Conservation (phyloP, 2,113 vertebrate species). For the Brachypteracias leptosomus region DNA sequence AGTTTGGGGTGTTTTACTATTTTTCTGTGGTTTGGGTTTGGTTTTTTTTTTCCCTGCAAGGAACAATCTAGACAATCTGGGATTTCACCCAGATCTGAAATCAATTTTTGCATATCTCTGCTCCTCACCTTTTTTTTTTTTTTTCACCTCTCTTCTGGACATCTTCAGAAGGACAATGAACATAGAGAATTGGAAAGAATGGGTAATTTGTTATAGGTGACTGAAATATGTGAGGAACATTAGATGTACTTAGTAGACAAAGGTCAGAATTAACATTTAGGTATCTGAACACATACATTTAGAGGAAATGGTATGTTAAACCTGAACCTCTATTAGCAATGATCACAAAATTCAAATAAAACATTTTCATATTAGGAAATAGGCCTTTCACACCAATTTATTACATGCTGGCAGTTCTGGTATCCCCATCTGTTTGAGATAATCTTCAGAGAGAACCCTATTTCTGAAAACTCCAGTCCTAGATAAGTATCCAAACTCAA, state of each 20-base stretch:
- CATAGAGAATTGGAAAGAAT: not conserved
- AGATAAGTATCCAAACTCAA: not conserved
- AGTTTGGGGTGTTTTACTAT: not conserved
- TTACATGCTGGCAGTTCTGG: not conserved
- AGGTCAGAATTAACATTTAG: constrained; percentile 66
- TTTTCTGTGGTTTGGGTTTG: not conserved
- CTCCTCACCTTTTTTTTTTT: not conserved
- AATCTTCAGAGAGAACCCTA: not conserved
- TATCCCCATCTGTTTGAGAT: not conserved
- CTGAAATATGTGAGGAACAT: constrained; percentile 41
- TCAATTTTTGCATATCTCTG: not conserved
- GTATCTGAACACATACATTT: constrained; percentile 42
- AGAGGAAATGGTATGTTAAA: constrained; percentile 50
- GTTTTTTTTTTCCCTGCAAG: not conserved
- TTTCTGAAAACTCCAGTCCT: not conserved
- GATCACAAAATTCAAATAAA: constrained; percentile 43
- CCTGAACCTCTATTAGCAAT: constrained; percentile 11
- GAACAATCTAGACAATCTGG: not conserved
- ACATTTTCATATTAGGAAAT: not conserved
- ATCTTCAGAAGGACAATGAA: not conserved
- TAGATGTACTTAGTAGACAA: constrained; percentile 48
- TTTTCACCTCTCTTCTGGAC: fast-evolving
- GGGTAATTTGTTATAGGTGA: constrained; percentile 22
- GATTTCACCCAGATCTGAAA: not conserved
- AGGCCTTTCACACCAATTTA: not conserved